Evolutionary conservation across 2,113 vertebrate genomes (phyloP), one percentile per base, ranked within the genome.

Genomic region (Cryptoleucopteryx plumbea): DNA sequence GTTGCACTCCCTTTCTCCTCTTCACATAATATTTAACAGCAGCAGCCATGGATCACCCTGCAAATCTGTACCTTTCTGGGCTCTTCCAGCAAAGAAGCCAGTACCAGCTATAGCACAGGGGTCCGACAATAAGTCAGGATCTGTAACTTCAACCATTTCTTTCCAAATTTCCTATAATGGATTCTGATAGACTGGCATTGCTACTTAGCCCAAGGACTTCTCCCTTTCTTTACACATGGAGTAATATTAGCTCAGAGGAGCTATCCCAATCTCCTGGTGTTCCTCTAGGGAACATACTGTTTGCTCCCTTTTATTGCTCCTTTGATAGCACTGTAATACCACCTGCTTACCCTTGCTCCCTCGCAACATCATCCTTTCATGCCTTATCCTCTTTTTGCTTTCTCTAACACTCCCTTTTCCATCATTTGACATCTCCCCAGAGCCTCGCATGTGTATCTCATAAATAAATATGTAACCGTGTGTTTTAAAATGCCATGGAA

Each of bases 51-150:
- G 29, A n/a, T 56, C 16, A 55, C 7, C 31, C 16, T 67, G 42
- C 42, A 78, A 89, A 45, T 19, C 23, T 77, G 27, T 32, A 66
- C 8, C 10, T 82, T 74, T 52, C 29, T 42, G n/a, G 29, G 12
- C 13, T 59, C 9, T 63, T 86, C 47, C 27, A 83, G 12, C 26
- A 63, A 86, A 74, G 43, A 86, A 82, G 14, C 8, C 19, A 59
- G 48, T 29, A 58, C 13, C 7, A 42, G 25, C 8, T 40, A 27
- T 36, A 52, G 6, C 0, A 0, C 53, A 40, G 31, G 10, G 6
- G 13, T 47, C 29, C 62, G 29, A 42, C 20, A 68, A 11, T 73
- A 45, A 42, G 26, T 65, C 34, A 31, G 29, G 48, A 53, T 27
- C 48, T 87, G 22, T n/a, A 90, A 36, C n/a, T 47, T 77, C 77